These are phyloP conservation scores for Rattus norvegicus DNA, from an alignment of 2,113 vertebrate species.

Conservation along the genomic window GRCr8 NC_086039.1:82894501-82895000, in stretches of 20 bases:
- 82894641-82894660: slow-evolving; percentile 45
- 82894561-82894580: background rate
- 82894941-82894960: slow-evolving; percentile 77
- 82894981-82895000: slow-evolving; percentile 67
- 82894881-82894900: slow-evolving; percentile 83
- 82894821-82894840: slow-evolving; percentile 89
- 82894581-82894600: background rate
- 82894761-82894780: slow-evolving; percentile 76
- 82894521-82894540: background rate
- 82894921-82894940: slow-evolving; percentile 84
- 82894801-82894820: slow-evolving; percentile 76
- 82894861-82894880: slow-evolving; percentile 82
- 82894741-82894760: slow-evolving; percentile 73
- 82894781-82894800: slow-evolving; percentile 73
- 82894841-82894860: slow-evolving; percentile 88
- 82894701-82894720: slow-evolving; percentile 54
- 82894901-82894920: slow-evolving; percentile 83
- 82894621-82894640: background rate
- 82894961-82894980: slow-evolving; percentile 66
- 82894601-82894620: slow-evolving; percentile 35
- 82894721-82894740: slow-evolving; percentile 66
- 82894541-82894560: background rate
- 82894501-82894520: background rate
- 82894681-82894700: slow-evolving; percentile 14
- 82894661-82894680: slow-evolving; percentile 42